Evolutionary conservation across 2,797 vertebrate species (phyloP).

Genomic region (Myotis pilosus): DNA sequence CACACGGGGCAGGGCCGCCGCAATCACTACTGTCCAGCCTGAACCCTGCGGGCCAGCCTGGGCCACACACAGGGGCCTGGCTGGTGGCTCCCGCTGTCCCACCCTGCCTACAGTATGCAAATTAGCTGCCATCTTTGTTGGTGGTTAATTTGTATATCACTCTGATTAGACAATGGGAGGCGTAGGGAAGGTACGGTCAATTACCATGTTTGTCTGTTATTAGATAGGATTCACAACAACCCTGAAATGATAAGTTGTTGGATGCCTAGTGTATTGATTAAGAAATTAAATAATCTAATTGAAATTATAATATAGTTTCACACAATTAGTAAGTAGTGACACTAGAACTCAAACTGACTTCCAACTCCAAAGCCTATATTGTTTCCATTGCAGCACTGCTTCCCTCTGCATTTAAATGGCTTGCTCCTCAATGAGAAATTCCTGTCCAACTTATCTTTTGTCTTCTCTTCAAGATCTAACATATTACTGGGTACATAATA

Average conservation of each 20-base stretch:
- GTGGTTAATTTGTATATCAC: too few species aligned
- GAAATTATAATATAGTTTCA: background rate
- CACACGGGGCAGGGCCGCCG: too few species aligned
- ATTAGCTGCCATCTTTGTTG: too few species aligned
- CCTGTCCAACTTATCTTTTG: background rate
- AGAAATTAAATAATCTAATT: background rate
- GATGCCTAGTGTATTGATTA: background rate
- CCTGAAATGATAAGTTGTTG: background rate
- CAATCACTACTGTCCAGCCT: background rate
- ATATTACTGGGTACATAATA: background rate
- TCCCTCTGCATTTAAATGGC: background rate
- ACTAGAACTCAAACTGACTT: background rate
- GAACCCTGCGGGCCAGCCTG: too few species aligned
- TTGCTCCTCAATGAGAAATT: background rate
- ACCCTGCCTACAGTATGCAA: too few species aligned
- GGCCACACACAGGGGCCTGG: too few species aligned
- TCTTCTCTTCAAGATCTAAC: background rate
- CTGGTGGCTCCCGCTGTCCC: too few species aligned
- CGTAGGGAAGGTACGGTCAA: too few species aligned
- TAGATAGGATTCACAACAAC: background rate
- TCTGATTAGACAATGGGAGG: too few species aligned
- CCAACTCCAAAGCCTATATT: background rate
- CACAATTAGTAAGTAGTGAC: background rate
- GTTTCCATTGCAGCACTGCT: background rate
- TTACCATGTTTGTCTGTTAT: too few species aligned